Evolutionary conservation across 2,113 vertebrate species (phyloP).

Genomic region (Leiothrix lutea): DNA sequence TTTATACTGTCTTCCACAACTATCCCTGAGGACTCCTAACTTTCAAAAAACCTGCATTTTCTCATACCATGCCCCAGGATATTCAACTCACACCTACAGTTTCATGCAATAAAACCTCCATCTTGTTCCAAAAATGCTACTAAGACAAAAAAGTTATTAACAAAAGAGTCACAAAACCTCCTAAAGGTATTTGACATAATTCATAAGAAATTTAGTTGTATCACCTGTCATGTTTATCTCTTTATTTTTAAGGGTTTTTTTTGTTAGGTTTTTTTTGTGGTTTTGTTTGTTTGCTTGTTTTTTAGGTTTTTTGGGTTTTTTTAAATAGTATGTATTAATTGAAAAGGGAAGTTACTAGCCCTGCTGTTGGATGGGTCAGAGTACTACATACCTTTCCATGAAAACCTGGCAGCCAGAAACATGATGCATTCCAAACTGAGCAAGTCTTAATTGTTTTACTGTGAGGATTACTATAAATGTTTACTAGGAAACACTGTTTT

Average conservation of each 20-base stretch:
- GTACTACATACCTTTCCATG: background rate
- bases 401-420: background rate
- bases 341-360: background rate
- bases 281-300: no score
- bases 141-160: background rate
- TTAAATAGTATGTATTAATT: background rate
- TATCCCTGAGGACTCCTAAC: background rate
- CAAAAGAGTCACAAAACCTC: background rate
- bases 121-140: background rate
- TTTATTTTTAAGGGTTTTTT: background rate
- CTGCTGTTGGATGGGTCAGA: background rate
- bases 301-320: no score
- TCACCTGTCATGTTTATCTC: background rate
- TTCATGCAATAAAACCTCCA: background rate
- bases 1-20: background rate
- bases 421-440: background rate
- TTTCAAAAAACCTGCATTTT: background rate
- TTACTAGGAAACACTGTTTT: background rate
- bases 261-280: no score
- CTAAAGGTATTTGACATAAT: background rate
- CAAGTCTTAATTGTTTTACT: background rate
- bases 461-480: background rate
- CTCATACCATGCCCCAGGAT: background rate
- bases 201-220: background rate
- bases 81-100: background rate